Conservation (phyloP, 2,888 invertebrate genomes). For the Pimpla rufipes region DNA sequence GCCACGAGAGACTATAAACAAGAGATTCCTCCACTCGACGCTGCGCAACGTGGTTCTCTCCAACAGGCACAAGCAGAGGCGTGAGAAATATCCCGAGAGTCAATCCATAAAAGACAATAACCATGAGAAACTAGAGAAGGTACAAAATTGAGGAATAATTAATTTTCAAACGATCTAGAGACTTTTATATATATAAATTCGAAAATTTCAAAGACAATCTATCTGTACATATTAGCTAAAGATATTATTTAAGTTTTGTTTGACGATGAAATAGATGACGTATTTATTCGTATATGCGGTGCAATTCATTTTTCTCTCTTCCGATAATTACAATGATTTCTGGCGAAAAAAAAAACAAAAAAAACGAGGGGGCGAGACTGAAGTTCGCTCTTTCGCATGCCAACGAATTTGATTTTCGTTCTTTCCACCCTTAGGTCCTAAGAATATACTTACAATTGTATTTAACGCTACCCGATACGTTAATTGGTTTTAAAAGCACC, state of each 20-base stretch:
- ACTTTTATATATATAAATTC: slow-evolving; percentile 32
- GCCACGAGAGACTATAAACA: slow-evolving; percentile 83
- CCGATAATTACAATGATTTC: slow-evolving; percentile 16
- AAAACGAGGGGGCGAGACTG: background rate
- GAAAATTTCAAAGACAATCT: background rate
- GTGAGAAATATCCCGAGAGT: slow-evolving; percentile 25
- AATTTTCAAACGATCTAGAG: slow-evolving; percentile 7
- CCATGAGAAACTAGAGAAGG: slow-evolving; percentile 43
- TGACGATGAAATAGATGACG: slow-evolving; percentile 34
- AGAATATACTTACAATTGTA: slow-evolving; percentile 32
- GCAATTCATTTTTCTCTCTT: slow-evolving; percentile 40
- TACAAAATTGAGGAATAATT: slow-evolving; percentile 9
- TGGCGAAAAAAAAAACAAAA: background rate
- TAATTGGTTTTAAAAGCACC: slow-evolving; percentile 75
- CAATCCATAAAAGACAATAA: slow-evolving; percentile 24
- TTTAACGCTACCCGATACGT: slow-evolving; percentile 60
- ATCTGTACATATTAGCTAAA: slow-evolving; percentile 62
- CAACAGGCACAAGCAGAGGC: slow-evolving; percentile 73
- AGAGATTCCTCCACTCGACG: slow-evolving; percentile 83
- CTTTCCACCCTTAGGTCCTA: background rate
- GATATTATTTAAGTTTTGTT: slow-evolving; percentile 37
- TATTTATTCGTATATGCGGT: slow-evolving; percentile 32
- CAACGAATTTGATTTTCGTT: slow-evolving; percentile 24
- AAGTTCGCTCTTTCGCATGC: background rate
- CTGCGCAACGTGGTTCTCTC: slow-evolving; percentile 81